These are phyloP conservation scores for Centroberyx gerrardi DNA, from an alignment of 2,797 vertebrate species.

Conservation along the genomic window DNA sequence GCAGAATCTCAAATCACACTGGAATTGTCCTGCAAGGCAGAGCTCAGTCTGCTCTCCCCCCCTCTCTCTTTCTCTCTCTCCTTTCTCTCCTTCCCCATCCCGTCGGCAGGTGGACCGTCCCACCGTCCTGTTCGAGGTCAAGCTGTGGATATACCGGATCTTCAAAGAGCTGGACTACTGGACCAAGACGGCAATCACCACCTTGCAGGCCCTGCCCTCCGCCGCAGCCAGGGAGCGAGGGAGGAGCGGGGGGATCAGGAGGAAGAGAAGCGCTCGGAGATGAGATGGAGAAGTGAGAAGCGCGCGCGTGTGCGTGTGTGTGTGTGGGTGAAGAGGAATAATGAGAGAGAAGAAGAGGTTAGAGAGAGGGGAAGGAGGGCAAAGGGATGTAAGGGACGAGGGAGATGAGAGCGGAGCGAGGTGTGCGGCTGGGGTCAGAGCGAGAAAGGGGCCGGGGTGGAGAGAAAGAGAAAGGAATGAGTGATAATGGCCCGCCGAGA, in stretches of 20 bases:
- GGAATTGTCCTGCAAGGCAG: not conserved
- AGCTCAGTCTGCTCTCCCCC: conserved; percentile 10
- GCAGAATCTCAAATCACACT: too few species aligned
- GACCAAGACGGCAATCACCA: conserved; percentile 69
- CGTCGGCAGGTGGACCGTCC: conserved; percentile 59
- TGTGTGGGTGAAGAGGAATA: conserved; percentile 11
- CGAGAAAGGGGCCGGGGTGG: not conserved
- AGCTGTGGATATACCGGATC: conserved; percentile 83
- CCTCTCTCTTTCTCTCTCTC: conserved; percentile 20
- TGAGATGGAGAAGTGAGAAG: conserved; percentile 49
- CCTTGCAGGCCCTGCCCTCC: conserved; percentile 62
- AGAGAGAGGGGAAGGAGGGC: not conserved
- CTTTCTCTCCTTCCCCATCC: not conserved
- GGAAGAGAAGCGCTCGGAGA: conserved; percentile 54
- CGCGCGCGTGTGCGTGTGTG: not conserved
- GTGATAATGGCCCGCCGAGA: conserved; percentile 20
- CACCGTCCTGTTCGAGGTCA: conserved; percentile 72
- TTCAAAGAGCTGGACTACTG: conserved; percentile 83
- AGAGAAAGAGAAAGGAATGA: conserved; percentile 16
- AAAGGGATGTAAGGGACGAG: not conserved
- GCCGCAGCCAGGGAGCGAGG: conserved; percentile 35
- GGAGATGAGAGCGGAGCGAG: not conserved
- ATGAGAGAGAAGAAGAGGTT: conserved; percentile 6
- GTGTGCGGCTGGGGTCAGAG: conserved; percentile 4
- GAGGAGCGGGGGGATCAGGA: conserved; percentile 46